phyloP scores from a whole-genome alignment of 92 coral and sea anemone genomes.

The Siderastrea siderea region DNA sequence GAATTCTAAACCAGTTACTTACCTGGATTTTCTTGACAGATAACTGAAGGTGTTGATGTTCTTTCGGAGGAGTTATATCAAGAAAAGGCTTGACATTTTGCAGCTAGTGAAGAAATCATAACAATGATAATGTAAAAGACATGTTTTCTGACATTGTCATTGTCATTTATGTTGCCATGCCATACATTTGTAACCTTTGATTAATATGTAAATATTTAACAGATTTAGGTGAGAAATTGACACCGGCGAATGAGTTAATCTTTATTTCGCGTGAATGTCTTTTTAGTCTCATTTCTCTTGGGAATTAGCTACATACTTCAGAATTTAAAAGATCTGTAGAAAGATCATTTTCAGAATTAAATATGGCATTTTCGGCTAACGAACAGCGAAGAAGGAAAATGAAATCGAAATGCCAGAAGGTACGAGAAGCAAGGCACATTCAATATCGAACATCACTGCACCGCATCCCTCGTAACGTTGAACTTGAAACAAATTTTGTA shows the following conservation, averaged over 20 bases:
- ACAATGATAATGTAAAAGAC: not conserved
- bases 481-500: not conserved
- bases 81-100: conserved; percentile 86
- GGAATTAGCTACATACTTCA: not conserved
- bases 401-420: not conserved
- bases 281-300: not conserved
- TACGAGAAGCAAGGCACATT: not conserved
- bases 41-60: conserved; percentile 70
- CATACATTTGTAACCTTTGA: not conserved
- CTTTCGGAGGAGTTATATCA: conserved; percentile 87
- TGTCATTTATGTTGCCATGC: not conserved
- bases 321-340: not conserved
- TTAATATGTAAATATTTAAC: conserved; percentile 9
- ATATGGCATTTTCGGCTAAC: not conserved
- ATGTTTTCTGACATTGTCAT: not conserved
- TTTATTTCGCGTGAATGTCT: not conserved
- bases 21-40: conserved; percentile 87
- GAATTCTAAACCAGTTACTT: not conserved
- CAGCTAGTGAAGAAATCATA: conserved; percentile 54
- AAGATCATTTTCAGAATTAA: too few species aligned
- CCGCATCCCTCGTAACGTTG: not conserved
- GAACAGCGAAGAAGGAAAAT: not conserved
- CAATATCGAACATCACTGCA: not conserved
- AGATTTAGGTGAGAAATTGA: not conserved
- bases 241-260: not conserved